A percentile compares a stretch with the other conserved stretches of the same genome.
phyloP scores from a whole-genome alignment of 64 coral and sea anemone species.

The Astreopora myriophthalma region DNA sequence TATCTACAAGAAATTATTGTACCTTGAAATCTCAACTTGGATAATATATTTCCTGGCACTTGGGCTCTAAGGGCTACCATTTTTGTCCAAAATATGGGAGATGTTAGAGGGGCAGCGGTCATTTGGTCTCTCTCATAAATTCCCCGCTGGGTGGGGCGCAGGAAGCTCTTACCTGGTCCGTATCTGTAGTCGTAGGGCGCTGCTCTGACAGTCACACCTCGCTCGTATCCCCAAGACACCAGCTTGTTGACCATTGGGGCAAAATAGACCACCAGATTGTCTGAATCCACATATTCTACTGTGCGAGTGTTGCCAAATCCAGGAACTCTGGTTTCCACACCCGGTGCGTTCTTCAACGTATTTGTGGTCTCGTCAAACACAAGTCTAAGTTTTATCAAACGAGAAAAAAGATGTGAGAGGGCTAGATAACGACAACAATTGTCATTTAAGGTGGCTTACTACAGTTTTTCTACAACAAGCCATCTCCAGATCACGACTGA shows the following conservation, averaged over 20 bases:
- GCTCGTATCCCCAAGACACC: conserved; percentile 62
- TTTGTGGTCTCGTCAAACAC: conserved; percentile 69
- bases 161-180: conserved; percentile 60
- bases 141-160: neutral
- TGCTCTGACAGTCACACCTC: conserved; percentile 69
- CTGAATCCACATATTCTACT: conserved; percentile 77
- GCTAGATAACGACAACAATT: neutral
- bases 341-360: conserved; percentile 69
- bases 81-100: too few relatives aligned
- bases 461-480: too few relatives aligned
- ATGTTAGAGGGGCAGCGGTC: too few relatives aligned
- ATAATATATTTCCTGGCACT: too few relatives aligned
- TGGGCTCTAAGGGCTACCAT: too few relatives aligned
- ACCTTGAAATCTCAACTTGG: too few relatives aligned
- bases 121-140: too few relatives aligned
- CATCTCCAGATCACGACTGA: too few relatives aligned
- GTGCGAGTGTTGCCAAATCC: conserved; percentile 81
- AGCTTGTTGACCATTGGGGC: conserved; percentile 53
- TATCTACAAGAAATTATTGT: too few relatives aligned
- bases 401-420: neutral
- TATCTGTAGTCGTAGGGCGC: conserved; percentile 95
- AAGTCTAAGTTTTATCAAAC: conserved; percentile 37
- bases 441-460: neutral
- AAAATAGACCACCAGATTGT: conserved; percentile 67
- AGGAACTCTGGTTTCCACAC: conserved; percentile 84